Base-by-base conservation (phyloP, 1,140 invertebrate species). In the Drosophila ogumai region DNA sequence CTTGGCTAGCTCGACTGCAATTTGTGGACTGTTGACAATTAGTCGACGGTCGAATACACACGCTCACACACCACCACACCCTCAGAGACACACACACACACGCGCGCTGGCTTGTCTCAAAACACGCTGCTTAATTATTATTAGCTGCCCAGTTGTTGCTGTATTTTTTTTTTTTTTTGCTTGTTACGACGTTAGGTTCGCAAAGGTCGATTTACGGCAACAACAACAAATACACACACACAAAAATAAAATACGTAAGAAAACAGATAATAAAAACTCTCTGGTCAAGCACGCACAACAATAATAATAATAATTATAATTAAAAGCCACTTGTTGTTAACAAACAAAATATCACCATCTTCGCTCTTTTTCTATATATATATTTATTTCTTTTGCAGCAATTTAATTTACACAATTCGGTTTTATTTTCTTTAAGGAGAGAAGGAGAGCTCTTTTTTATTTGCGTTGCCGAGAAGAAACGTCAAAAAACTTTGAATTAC, bases 121-220 rank as follows among this genome's bases (percentile, higher is more conserved):
- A 71, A 76, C 82, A 80, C 78, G 77, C 77, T 81, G 66, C 77
- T 84, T 85, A 86, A 84, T 81, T 85, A 84, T 85, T 80, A 80
- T 85, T 84, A 85, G 81, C 73, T 22, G 34, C 15, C 19, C 57
- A 46, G 56, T 73, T 82, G 67, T 58, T 60, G 73, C 17, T 71
- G 63, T 40, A 40, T 28, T 36, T 60, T 67, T 59, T 59, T 58
- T 57, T 55, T 47, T 36, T 60, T 58, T 38, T 34, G 55, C 68
- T 79, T 46, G 75, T 84, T 84, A 84, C 77, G 81, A 84, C 78
- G 79, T 78, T 81, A 86, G 71, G 82, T 86, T 75, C 74, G 69
- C 74, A 85, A 86, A 85, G 82, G 82, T 85, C 82, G 82, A 52
- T 56, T 63, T 66, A 77, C 60, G 41, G 47, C 71, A 73, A 66